Conservation (phyloP, 2,113 vertebrate species). For the Axis porcinus region DNA sequence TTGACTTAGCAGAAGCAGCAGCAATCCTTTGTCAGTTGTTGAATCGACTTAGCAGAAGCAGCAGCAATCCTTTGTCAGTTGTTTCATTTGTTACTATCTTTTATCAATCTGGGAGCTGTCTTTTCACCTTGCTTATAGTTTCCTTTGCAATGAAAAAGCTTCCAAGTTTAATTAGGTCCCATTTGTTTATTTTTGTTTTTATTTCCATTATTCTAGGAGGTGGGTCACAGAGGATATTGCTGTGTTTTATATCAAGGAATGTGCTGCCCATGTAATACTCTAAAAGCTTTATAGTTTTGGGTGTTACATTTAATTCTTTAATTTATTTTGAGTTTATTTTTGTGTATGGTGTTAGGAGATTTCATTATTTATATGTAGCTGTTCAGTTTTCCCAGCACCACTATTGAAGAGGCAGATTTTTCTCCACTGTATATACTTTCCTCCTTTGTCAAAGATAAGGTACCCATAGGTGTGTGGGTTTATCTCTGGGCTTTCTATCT, state of each 20-base stretch:
- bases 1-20: too few relatives aligned
- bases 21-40: background rate
- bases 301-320: background rate
- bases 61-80: background rate
- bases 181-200: background rate
- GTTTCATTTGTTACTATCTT: background rate
- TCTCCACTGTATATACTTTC: background rate
- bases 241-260: background rate
- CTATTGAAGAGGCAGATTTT: background rate
- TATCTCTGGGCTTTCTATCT: background rate
- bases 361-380: background rate
- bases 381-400: background rate
- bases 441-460: background rate
- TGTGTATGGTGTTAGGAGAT: background rate
- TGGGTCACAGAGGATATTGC: background rate
- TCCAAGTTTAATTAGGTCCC: background rate
- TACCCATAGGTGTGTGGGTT: background rate
- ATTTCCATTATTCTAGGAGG: background rate
- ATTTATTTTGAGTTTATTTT: background rate
- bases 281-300: background rate
- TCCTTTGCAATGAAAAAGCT: background rate
- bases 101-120: background rate
- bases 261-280: background rate
- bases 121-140: background rate
- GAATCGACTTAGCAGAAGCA: too few relatives aligned